phyloP scores from a whole-genome alignment of 1,140 invertebrate species.

The Lordiphosa clarofinis region DNA sequence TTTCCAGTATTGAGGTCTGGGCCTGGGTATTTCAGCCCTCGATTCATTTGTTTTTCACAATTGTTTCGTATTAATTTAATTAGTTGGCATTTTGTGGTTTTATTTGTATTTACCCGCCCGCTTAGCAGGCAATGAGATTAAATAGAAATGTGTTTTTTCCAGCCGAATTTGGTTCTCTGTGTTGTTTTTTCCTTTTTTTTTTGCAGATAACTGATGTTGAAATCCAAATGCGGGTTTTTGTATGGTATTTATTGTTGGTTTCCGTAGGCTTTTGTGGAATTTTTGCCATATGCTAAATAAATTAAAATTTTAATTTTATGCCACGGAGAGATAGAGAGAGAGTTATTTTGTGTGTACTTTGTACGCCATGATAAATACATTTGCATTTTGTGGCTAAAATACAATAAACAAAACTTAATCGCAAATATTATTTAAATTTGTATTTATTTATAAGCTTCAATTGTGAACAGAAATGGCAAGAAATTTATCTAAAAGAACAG shows the following conservation, averaged over 20 bases:
- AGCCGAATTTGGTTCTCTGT: slow-evolving; percentile 16
- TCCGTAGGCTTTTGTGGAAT: slow-evolving; percentile 44
- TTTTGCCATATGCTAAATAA: slow-evolving; percentile 65
- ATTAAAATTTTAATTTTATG: slow-evolving; percentile 60
- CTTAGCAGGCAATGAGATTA: slow-evolving; percentile 43
- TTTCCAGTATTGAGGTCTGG: slow-evolving; percentile 9
- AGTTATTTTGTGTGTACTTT: slow-evolving; percentile 18
- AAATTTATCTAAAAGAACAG: too few relatives aligned
- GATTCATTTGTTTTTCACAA: slow-evolving; percentile 43
- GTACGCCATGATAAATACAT: slow-evolving; percentile 44
- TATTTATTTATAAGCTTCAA: background rate
- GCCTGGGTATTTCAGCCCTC: slow-evolving; percentile 13
- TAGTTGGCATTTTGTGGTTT: slow-evolving; percentile 67
- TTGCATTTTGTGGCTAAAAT: slow-evolving; percentile 34
- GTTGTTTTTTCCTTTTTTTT: slow-evolving; percentile 20
- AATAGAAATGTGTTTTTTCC: slow-evolving; percentile 30
- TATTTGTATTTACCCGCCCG: slow-evolving; percentile 20
- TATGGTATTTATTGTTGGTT: slow-evolving; percentile 33
- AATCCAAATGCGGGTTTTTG: slow-evolving; percentile 56
- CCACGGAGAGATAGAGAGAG: slow-evolving; percentile 10
- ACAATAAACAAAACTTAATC: slow-evolving; percentile 15
- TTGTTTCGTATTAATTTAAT: slow-evolving; percentile 72
- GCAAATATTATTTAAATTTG: slow-evolving; percentile 25
- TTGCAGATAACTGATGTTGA: slow-evolving; percentile 20
- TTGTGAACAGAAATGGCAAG: too few relatives aligned